Conservation (phyloP, 2,888 invertebrate species). For the Microdon myrmicae region DNA sequence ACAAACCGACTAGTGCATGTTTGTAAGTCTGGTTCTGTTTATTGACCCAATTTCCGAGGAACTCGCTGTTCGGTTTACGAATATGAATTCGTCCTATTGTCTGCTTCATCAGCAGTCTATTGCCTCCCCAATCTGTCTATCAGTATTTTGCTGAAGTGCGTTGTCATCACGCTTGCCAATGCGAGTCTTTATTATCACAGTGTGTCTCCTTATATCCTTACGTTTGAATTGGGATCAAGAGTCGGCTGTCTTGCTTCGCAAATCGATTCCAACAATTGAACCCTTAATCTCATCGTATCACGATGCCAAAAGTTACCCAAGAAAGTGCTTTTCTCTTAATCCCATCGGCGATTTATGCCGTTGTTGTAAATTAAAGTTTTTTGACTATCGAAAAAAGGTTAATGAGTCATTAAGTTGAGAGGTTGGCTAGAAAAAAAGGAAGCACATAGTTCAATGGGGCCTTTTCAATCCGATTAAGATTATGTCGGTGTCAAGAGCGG, state of each 20-base stretch:
- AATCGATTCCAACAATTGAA: constrained; percentile 38
- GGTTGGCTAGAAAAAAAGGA: constrained; percentile 11
- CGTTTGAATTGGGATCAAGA: constrained; percentile 26
- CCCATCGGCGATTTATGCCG: no score
- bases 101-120: neutral
- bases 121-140: constrained; percentile 5
- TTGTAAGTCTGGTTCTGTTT: constrained; percentile 43
- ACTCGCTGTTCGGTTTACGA: constrained; percentile 33
- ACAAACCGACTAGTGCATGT: constrained; percentile 18
- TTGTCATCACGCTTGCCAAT: constrained; percentile 40
- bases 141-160: constrained; percentile 34
- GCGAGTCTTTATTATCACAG: constrained; percentile 36
- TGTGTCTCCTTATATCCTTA: constrained; percentile 24
- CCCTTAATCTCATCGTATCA: constrained; percentile 18
- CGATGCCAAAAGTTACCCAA: neutral
- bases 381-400: constrained; percentile 31
- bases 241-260: constrained; percentile 35
- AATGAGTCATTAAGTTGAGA: constrained; percentile 40
- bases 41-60: constrained; percentile 51
- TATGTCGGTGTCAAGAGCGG: constrained; percentile 1
- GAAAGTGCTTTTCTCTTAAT: constrained; percentile 7
- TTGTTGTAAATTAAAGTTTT: constrained; percentile 10
- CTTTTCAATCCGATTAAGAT: constrained; percentile 44
- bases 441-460: constrained; percentile 15
- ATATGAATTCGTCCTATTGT: constrained; percentile 7